Conservation (phyloP, 2,888 invertebrate species). For the Druceiella hillmani region DNA sequence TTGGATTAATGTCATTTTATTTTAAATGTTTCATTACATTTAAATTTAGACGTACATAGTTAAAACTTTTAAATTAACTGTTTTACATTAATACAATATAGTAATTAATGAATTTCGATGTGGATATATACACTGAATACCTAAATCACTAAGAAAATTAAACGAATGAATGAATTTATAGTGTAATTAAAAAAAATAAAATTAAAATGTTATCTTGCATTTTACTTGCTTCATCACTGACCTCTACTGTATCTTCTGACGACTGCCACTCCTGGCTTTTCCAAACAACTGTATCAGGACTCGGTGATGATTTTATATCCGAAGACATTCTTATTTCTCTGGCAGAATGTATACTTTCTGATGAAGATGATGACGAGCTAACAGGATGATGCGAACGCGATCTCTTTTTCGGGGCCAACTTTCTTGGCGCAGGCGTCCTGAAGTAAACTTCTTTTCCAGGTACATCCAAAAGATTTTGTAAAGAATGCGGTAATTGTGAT, state of each 20-base stretch:
- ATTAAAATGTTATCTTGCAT: too few species aligned
- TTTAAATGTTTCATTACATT: too few species aligned
- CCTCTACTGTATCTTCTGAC: slow-evolving; percentile 45
- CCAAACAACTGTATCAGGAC: slow-evolving; percentile 37
- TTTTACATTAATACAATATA: too few species aligned
- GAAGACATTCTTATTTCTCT: slow-evolving; percentile 34
- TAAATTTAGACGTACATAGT: too few species aligned
- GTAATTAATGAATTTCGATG: too few species aligned
- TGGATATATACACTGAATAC: too few species aligned
- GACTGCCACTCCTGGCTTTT: slow-evolving; percentile 36
- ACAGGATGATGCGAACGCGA: slow-evolving; percentile 47
- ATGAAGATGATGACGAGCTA: slow-evolving; percentile 53
- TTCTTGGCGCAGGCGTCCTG: slow-evolving; percentile 38
- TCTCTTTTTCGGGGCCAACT: slow-evolving; percentile 55
- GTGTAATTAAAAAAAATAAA: too few species aligned
- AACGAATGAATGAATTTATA: too few species aligned
- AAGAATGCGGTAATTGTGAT: slow-evolving; percentile 47
- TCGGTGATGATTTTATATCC: slow-evolving; percentile 34
- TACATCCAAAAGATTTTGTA: slow-evolving; percentile 59
- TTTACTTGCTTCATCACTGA: too few species aligned
- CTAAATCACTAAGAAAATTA: too few species aligned
- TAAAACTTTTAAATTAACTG: too few species aligned
- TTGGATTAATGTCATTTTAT: too few species aligned
- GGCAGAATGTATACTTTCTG: slow-evolving; percentile 52
- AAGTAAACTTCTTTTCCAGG: slow-evolving; percentile 40